phyloP scores from a whole-genome alignment of 2,797 vertebrate species.

The Cossypha polioptera region DNA sequence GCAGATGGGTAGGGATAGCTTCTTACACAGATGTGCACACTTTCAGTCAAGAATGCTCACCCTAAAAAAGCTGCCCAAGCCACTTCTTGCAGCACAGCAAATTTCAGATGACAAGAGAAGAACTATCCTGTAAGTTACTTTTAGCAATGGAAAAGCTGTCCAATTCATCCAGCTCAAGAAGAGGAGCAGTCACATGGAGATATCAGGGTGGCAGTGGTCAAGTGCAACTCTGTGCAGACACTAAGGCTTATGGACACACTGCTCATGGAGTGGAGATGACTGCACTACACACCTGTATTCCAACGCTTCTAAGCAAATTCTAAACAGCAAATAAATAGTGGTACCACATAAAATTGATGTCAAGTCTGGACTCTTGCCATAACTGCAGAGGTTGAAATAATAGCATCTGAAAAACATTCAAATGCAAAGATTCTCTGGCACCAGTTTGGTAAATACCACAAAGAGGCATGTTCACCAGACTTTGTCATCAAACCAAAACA shows the following conservation, averaged over 20 bases:
- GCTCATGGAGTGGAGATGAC: fast-evolving
- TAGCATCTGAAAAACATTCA: not conserved
- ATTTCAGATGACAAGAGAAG: not conserved
- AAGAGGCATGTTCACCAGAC: not conserved
- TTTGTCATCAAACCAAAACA: not conserved
- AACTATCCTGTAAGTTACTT: not conserved
- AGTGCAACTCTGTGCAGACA: not conserved
- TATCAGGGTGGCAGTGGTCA: not conserved
- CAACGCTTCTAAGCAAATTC: not conserved
- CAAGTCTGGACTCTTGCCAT: not conserved
- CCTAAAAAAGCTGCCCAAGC: not conserved
- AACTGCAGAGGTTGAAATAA: not conserved
- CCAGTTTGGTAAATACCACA: not conserved
- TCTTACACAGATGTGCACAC: not conserved
- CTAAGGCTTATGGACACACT: fast-evolving
- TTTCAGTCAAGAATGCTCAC: not conserved
- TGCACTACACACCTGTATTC: fast-evolving
- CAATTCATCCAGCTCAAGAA: not conserved
- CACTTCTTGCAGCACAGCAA: not conserved
- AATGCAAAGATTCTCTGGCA: not conserved
- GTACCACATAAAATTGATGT: not conserved
- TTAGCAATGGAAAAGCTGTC: not conserved
- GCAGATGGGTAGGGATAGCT: not conserved
- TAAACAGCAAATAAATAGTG: not conserved
- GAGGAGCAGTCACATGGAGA: not conserved